Conservation (phyloP, 2,113 vertebrate genomes). For the Tursiops truncatus region DNA sequence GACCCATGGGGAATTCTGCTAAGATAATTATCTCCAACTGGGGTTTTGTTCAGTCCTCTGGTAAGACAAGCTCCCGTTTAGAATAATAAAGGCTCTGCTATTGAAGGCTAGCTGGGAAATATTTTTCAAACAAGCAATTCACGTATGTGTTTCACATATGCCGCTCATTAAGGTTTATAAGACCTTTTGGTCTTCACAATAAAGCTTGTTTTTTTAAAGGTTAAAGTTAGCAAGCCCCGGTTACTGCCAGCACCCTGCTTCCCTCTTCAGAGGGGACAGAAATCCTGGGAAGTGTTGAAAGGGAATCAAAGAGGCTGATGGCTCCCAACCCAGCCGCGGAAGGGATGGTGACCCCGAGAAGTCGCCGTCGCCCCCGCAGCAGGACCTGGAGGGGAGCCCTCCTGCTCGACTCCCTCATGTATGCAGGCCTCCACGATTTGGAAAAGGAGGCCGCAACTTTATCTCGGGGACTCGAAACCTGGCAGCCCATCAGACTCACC, state of each 20-base stretch:
- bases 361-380: accelerated
- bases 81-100: slow-evolving; percentile 76
- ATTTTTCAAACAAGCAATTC: slow-evolving; percentile 80
- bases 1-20: slow-evolving; percentile 72
- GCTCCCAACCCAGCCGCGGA: not conserved
- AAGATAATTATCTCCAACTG: slow-evolving; percentile 79
- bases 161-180: slow-evolving; percentile 84
- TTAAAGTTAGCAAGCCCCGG: slow-evolving; percentile 76
- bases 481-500: not conserved
- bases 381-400: not conserved
- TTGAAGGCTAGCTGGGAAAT: slow-evolving; percentile 73
- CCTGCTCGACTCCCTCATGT: not conserved
- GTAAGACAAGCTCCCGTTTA: slow-evolving; percentile 74
- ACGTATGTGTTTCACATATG: slow-evolving; percentile 81
- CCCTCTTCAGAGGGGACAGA: slow-evolving; percentile 72
- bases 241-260: slow-evolving; percentile 59
- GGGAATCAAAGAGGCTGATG: slow-evolving; percentile 33
- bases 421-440: accelerated
- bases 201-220: slow-evolving; percentile 81
- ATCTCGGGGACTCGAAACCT: not conserved
- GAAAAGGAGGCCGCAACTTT: not conserved
- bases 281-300: slow-evolving; percentile 65
- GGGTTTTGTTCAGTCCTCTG: slow-evolving; percentile 72
- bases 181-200: slow-evolving; percentile 81
- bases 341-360: not conserved